Percentiles rank a stretch among this genome's conserved stretches.
phyloP scores from a whole-genome alignment of 2,797 vertebrate species.

The Enteromius anoplus region DNA sequence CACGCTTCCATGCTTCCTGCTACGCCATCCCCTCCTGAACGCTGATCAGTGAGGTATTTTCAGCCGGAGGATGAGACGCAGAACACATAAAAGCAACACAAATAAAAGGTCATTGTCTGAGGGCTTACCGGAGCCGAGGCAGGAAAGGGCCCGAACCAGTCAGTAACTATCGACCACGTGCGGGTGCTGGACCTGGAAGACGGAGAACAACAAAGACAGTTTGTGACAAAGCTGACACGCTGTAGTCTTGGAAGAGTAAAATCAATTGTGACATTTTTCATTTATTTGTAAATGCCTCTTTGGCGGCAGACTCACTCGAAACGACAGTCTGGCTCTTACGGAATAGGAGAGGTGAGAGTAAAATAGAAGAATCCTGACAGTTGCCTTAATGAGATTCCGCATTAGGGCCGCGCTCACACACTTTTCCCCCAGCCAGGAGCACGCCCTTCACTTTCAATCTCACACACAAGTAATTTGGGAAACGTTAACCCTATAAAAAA shows the following conservation, averaged over 20 bases:
- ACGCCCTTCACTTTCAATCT: slow-evolving; percentile 89
- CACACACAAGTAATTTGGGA: slow-evolving; percentile 80
- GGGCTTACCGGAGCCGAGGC: slow-evolving; percentile 81
- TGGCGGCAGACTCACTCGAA: slow-evolving; percentile 91
- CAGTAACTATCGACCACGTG: slow-evolving; percentile 83
- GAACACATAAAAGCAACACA: slow-evolving; percentile 73
- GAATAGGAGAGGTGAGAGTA: slow-evolving; percentile 85
- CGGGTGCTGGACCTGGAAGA: slow-evolving; percentile 81
- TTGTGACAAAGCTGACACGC: slow-evolving; percentile 94
- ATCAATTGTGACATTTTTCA: slow-evolving; percentile 99
- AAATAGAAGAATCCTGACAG: slow-evolving; percentile 94
- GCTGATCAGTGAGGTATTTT: slow-evolving; percentile 66
- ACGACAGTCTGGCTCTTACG: slow-evolving; percentile 89
- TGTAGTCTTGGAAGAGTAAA: slow-evolving; percentile 82
- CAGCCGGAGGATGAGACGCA: slow-evolving; percentile 62
- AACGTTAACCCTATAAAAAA: slow-evolving; percentile 84
- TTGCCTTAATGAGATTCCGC: slow-evolving; percentile 95
- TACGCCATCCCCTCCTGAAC: slow-evolving; percentile 67
- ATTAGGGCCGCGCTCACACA: slow-evolving; percentile 86
- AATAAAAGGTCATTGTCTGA: slow-evolving; percentile 81
- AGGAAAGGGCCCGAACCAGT: slow-evolving; percentile 78
- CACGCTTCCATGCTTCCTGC: slow-evolving; percentile 59
- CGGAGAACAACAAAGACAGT: slow-evolving; percentile 89
- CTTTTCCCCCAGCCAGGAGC: slow-evolving; percentile 78
- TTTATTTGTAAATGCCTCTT: slow-evolving; percentile 99